Percentiles rank a stretch among this genome's conserved stretches.
These are phyloP conservation scores for Balaeniceps rex DNA, from an alignment of 2,113 vertebrate genomes.

Conservation along the genomic window DNA sequence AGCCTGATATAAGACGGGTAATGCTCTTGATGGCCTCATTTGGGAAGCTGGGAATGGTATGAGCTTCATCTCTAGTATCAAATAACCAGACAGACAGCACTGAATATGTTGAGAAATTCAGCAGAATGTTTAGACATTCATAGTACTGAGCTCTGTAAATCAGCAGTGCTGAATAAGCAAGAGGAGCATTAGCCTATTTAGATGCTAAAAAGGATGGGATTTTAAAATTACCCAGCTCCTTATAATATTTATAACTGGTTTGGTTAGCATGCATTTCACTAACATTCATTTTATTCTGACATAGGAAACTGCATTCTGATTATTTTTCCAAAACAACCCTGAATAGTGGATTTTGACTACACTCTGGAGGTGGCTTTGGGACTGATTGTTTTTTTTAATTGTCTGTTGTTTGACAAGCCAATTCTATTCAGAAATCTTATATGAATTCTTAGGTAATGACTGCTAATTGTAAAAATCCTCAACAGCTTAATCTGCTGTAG, in stretches of 20 bases:
- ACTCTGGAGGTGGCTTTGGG: neutral
- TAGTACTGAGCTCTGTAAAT: constrained; percentile 14
- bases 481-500: constrained; percentile 35
- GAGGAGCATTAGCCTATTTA: constrained; percentile 47
- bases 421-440: constrained; percentile 19
- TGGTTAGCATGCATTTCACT: constrained; percentile 14
- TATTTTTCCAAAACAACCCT: neutral
- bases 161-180: constrained; percentile 58
- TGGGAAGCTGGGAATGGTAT: neutral
- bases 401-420: constrained; percentile 11
- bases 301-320: neutral
- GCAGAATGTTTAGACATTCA: constrained; percentile 1
- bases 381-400: neutral
- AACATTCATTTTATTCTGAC: constrained; percentile 18
- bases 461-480: constrained; percentile 52
- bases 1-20: neutral
- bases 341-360: neutral
- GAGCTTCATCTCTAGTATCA: neutral
- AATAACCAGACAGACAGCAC: neutral
- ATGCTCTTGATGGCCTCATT: constrained; percentile 13
- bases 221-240: constrained; percentile 37
- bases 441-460: constrained; percentile 31
- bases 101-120: neutral
- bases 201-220: constrained; percentile 42
- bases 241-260: constrained; percentile 28